Conservation (phyloP, 2,113 vertebrate genomes). For the Paradoxurus hermaphroditus region DNA sequence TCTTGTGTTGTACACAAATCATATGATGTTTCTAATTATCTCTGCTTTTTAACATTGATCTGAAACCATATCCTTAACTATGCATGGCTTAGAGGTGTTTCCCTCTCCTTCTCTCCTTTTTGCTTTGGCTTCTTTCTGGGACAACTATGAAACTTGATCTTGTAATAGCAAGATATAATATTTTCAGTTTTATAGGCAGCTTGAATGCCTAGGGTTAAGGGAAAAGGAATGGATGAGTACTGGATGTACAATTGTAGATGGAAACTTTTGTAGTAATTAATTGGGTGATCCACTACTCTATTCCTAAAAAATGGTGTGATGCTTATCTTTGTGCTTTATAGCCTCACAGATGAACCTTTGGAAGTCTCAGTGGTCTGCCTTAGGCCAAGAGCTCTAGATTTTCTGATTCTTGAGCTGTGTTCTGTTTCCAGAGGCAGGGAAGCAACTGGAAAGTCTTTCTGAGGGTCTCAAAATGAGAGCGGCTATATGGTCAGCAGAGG, state of each 20-base stretch:
- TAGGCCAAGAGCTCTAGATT: conserved; percentile 38
- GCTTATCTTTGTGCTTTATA: conserved; percentile 27
- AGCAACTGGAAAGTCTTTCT: conserved; percentile 8
- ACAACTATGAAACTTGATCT: conserved; percentile 60
- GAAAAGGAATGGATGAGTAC: conserved; percentile 38
- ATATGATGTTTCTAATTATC: conserved; percentile 72
- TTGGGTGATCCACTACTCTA: not conserved
- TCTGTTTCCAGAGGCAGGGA: conserved; percentile 2
- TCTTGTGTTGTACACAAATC: conserved; percentile 65
- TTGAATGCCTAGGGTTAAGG: conserved; percentile 34
- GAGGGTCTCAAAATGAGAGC: not conserved
- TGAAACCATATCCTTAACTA: conserved; percentile 67
- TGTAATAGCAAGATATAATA: conserved; percentile 20
- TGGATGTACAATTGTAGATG: conserved; percentile 13
- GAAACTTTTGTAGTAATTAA: conserved; percentile 46
- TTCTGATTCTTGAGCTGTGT: conserved; percentile 26
- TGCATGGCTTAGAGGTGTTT: conserved; percentile 64
- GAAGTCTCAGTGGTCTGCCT: not conserved
- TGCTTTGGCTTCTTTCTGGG: conserved; percentile 68
- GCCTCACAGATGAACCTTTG: not conserved
- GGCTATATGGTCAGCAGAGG: not conserved
- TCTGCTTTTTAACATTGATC: conserved; percentile 63
- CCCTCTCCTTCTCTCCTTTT: not conserved
- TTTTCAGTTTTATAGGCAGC: conserved; percentile 33
- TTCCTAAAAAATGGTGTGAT: not conserved